Evolutionary conservation across 2,113 vertebrate species (phyloP).

Genomic region (Hypanus sabinus): DNA sequence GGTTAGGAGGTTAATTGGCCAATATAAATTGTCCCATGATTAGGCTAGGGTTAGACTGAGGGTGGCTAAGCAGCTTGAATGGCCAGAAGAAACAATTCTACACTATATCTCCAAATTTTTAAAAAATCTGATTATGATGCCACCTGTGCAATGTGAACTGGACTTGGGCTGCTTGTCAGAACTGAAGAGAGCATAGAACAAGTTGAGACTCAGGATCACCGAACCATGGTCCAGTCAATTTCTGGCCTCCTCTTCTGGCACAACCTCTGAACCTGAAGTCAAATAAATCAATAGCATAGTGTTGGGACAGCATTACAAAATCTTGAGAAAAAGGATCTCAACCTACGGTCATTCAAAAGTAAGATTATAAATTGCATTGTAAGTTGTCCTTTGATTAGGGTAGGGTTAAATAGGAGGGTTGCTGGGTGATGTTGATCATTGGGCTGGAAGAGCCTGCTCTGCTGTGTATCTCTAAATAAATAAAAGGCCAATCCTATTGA

Average conservation of each 20-base stretch:
- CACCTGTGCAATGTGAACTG: neutral
- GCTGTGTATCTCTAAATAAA: no score
- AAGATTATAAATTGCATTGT: no score
- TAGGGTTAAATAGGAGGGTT: no score
- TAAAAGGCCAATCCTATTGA: neutral
- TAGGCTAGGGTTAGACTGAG: no score
- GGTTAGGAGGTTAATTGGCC: no score
- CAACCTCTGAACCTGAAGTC: neutral
- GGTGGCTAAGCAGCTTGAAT: no score
- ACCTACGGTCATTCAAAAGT: neutral
- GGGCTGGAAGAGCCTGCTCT: no score
- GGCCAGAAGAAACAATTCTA: no score
- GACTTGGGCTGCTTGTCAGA: neutral
- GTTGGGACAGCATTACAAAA: neutral
- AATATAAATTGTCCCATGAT: no score
- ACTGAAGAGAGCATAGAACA: neutral
- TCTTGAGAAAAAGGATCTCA: neutral
- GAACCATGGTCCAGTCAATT: neutral
- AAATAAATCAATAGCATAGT: neutral
- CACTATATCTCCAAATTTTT: no score
- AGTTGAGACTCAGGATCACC: neutral
- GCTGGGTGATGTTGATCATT: no score
- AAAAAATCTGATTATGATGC: neutral
- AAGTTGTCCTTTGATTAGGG: no score
- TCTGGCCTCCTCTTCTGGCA: neutral